Conservation (phyloP, 2,888 invertebrate species). For the Lasius fuliginosus region DNA sequence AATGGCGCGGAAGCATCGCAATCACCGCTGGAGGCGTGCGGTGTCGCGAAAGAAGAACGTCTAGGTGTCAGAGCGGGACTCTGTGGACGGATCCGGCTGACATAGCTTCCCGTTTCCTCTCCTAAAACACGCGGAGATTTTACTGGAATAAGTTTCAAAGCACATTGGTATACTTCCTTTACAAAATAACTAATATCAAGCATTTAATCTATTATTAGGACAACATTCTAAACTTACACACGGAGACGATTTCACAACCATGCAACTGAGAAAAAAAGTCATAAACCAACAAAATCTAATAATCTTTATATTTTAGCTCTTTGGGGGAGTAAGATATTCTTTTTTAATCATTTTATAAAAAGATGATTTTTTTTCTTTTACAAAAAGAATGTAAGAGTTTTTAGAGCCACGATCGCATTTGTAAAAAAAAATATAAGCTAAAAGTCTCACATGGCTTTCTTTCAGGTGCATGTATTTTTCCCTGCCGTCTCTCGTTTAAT, state of each 20-base stretch:
- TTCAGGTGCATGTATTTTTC: neutral
- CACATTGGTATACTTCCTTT: neutral
- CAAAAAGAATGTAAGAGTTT: neutral
- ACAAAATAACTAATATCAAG: neutral
- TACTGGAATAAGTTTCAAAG: neutral
- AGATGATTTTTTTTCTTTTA: neutral
- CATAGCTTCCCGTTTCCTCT: constrained; percentile 84
- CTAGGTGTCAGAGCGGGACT: constrained; percentile 86
- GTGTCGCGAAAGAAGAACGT: constrained; percentile 84
- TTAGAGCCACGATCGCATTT: neutral
- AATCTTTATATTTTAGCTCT: neutral
- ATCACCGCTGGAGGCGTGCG: constrained; percentile 75
- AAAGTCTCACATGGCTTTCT: neutral
- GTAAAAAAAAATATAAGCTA: constrained; percentile 1
- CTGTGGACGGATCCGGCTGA: constrained; percentile 83
- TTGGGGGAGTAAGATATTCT: neutral
- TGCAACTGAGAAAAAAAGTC: neutral
- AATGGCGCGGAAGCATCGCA: constrained; percentile 87
- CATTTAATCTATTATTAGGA: neutral
- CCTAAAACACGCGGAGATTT: constrained; percentile 71
- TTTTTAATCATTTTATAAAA: neutral
- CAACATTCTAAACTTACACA: too few relatives aligned
- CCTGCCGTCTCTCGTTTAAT: neutral
- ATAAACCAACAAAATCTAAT: neutral
- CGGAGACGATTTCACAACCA: too few relatives aligned